Conservation (phyloP, 2,113 vertebrate species). For the Oenanthe melanoleuca region DNA sequence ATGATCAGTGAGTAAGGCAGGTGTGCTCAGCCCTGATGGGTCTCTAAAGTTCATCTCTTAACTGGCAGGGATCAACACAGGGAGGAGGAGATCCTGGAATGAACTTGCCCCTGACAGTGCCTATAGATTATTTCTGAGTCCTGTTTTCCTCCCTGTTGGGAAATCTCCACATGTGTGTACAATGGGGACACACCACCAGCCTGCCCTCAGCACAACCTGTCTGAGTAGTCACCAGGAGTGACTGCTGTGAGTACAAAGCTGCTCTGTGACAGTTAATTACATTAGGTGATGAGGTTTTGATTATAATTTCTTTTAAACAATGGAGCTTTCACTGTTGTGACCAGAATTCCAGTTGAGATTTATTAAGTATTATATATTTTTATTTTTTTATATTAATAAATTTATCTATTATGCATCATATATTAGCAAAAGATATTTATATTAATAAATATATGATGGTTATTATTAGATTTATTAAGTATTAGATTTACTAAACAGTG, state of each 20-base stretch:
- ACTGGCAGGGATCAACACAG: fast-evolving
- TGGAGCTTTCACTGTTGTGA: not conserved
- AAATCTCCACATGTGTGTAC: not conserved
- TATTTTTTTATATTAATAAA: too few relatives aligned
- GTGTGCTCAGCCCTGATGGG: not conserved
- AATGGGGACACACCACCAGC: not conserved
- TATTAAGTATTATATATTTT: not conserved
- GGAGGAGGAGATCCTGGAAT: not conserved
- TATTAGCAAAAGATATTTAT: too few relatives aligned
- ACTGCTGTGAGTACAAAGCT: not conserved
- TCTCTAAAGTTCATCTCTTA: not conserved
- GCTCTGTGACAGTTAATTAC: not conserved
- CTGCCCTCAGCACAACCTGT: not conserved
- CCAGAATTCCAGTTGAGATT: not conserved
- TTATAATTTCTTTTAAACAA: not conserved
- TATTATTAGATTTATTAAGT: not conserved
- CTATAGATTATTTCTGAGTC: not conserved
- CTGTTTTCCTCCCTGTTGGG: not conserved
- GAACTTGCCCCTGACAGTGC: not conserved
- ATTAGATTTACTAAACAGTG: not conserved
- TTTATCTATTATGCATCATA: too few relatives aligned
- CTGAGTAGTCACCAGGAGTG: not conserved
- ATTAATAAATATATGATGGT: too few relatives aligned
- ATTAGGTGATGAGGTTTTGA: not conserved
- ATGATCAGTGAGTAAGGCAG: fast-evolving